These are phyloP conservation scores for Pterophyllum scalare DNA, from an alignment of 2,113 vertebrate genomes.

Conservation along the genomic window DNA sequence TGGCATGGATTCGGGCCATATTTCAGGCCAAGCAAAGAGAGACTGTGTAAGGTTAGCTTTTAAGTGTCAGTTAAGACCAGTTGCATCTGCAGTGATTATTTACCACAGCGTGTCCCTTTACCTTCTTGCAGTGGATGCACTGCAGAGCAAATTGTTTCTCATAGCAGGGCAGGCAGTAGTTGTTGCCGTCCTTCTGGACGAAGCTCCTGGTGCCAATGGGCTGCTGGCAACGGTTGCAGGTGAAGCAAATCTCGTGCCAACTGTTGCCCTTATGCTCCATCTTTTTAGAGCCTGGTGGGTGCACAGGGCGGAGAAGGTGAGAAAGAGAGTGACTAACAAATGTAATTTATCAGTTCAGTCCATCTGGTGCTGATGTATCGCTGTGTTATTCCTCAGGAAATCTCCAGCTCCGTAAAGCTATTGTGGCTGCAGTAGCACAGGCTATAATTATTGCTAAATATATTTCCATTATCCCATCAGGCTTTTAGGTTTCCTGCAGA, in stretches of 20 bases:
- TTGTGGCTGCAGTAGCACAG: background rate
- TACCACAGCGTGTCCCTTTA: conserved; percentile 26
- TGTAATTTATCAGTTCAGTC: background rate
- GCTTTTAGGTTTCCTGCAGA: background rate
- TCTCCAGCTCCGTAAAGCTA: background rate
- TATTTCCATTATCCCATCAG: background rate
- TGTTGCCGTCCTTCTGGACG: conserved; percentile 90
- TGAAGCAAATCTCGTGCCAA: conserved; percentile 97
- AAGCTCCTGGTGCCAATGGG: conserved; percentile 96
- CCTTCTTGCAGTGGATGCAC: conserved; percentile 95
- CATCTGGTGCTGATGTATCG: background rate
- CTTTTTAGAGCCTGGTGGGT: conserved; percentile 89
- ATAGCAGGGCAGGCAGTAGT: conserved; percentile 95
- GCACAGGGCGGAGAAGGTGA: background rate
- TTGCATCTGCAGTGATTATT: background rate
- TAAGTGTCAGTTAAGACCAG: background rate
- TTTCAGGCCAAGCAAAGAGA: background rate
- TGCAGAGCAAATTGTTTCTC: conserved; percentile 96
- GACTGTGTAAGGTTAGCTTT: background rate
- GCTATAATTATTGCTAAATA: background rate
- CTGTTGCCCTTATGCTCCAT: conserved; percentile 97
- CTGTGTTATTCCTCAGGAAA: background rate
- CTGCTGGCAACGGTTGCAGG: conserved; percentile 91
- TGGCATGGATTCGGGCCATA: background rate
- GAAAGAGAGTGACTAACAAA: background rate